These are phyloP conservation scores for Periparus ater DNA, from an alignment of 2,797 vertebrate genomes.

Conservation along the genomic window DNA sequence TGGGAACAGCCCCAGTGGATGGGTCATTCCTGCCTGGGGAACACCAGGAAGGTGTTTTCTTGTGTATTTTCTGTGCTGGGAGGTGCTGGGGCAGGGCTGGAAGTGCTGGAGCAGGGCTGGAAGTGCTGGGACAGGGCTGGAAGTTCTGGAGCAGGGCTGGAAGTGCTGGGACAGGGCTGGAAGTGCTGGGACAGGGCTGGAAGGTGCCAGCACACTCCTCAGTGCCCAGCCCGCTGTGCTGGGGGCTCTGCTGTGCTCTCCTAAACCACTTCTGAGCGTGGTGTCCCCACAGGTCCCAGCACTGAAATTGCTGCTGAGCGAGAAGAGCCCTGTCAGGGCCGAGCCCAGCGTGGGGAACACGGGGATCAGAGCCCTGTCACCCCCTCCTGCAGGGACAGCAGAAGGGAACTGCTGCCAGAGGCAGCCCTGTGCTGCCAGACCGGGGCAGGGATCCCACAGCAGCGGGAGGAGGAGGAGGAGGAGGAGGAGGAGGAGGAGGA, in stretches of 20 bases:
- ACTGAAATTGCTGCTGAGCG: background rate
- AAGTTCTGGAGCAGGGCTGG: background rate
- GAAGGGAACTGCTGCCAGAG: background rate
- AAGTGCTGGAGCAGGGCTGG: background rate
- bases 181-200: background rate
- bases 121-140: background rate
- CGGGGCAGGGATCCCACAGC: background rate
- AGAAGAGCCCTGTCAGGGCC: background rate
- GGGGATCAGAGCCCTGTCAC: background rate
- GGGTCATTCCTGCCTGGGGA: no score
- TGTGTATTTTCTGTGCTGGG: background rate
- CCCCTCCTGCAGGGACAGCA: background rate
- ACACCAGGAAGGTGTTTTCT: no score
- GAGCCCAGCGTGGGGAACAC: background rate
- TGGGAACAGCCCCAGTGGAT: no score
- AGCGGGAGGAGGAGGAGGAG: background rate
- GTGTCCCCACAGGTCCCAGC: background rate
- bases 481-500: background rate
- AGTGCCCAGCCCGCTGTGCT: rapidly evolving
- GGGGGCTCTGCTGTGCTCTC: background rate
- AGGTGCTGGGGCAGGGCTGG: background rate
- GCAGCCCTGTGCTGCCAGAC: background rate
- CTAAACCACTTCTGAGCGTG: background rate
- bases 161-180: background rate
- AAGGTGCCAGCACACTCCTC: background rate